Base-by-base conservation (phyloP, 2,888 invertebrate species). In the Steinernema scapterisci region DNA sequence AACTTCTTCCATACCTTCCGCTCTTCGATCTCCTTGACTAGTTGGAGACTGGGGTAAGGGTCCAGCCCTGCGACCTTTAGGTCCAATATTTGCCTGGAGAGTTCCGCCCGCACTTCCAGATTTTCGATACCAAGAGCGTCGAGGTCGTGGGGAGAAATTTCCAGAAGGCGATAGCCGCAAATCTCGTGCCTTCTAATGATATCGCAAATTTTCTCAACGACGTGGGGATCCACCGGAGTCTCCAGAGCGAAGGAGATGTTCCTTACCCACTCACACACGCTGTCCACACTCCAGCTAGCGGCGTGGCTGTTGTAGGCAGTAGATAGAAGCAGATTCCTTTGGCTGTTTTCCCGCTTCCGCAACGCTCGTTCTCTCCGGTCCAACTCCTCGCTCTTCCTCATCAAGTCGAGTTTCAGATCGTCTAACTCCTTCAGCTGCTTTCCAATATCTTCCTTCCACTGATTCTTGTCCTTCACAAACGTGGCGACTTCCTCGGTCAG, bases 391-490 rank as follows among this genome's bases (percentile, higher is more conserved):
- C 76, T 78, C 7, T 82, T 77, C 21, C 80, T 77, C 44, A 81
- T 83, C 25, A 84, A 73, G 48, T 80, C 77, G 71, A 81, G 76
- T 45, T 80, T 77, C 73, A 82, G 72, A 43, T 80, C 78, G 77
- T 84, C 80, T 2, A 84, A 70, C 63, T 78, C 76, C 19, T 78
- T 73, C 44, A 79, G 77, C 63, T 85, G 85, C 16, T 79, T 77
- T 21, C 76, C 76, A 54, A 85, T 85, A 46, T 80, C 83, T 1
- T 74, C 70, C 71, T 78, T 80, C 85, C 85, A 85, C 63, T 83
- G 81, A 21, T 82, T 83, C 43, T 80, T 73, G 38, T 76, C 74
- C 71, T 72, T 63, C 16, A 84, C 73, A 44, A 83, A 83, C 16
- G 74, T 78, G 13, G 80, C 81, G 48, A 83, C 82, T 56, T 83